Conservation (phyloP, 2,888 invertebrate genomes). For the Folsomia candida region DNA sequence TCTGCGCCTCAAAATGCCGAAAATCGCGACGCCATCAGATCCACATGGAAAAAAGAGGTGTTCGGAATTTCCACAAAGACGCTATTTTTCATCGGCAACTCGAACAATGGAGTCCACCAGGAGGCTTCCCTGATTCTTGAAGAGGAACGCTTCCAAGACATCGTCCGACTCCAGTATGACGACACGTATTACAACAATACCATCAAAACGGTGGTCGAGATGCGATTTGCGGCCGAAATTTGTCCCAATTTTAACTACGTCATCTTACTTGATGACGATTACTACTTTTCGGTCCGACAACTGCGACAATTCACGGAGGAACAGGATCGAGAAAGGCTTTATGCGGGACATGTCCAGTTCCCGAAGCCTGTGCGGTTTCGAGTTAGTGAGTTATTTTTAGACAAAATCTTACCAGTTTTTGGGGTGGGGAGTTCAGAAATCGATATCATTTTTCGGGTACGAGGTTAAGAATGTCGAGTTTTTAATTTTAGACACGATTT, state of each 20-base stretch:
- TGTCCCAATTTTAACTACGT: slow-evolving; percentile 75
- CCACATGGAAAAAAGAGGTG: slow-evolving; percentile 71
- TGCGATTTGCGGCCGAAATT: slow-evolving; percentile 74
- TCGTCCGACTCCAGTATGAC: slow-evolving; percentile 75
- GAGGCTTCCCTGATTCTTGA: too few species aligned
- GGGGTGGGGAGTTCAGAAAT: too few species aligned
- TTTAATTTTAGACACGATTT: too few species aligned
- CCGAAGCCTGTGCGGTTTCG: slow-evolving; percentile 57
- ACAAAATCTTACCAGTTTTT: slow-evolving; percentile 35
- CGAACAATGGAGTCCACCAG: too few species aligned
- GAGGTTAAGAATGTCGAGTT: too few species aligned
- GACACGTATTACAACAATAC: slow-evolving; percentile 89
- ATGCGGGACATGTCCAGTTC: slow-evolving; percentile 37
- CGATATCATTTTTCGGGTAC: too few species aligned
- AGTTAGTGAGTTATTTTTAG: slow-evolving; percentile 67
- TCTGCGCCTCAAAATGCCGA: slow-evolving; percentile 70
- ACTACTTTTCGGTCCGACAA: slow-evolving; percentile 83
- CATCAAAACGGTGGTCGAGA: slow-evolving; percentile 83
- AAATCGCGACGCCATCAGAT: slow-evolving; percentile 69
- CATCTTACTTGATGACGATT: slow-evolving; percentile 88
- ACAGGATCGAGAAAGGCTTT: slow-evolving; percentile 57
- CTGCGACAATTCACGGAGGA: slow-evolving; percentile 69
- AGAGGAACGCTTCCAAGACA: slow-evolving; percentile 62
- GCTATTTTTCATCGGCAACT: slow-evolving; percentile 27
- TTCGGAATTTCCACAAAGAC: slow-evolving; percentile 35